Conservation (phyloP, 2,113 vertebrate species). For the Lepus europaeus region DNA sequence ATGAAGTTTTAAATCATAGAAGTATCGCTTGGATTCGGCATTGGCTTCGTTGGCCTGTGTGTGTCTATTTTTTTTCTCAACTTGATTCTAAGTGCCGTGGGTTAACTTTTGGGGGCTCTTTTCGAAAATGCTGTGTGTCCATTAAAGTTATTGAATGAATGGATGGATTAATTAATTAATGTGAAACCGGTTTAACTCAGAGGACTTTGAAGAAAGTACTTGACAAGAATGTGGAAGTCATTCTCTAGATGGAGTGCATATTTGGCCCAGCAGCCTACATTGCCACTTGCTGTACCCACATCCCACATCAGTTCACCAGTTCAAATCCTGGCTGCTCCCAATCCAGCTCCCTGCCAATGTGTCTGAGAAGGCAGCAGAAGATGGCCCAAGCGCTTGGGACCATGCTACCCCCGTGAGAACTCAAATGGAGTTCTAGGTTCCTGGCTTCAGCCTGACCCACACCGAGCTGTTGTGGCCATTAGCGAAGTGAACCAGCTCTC, state of each 20-base stretch:
- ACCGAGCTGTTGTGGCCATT: too few relatives aligned
- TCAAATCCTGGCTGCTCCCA: too few relatives aligned
- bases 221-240: slow-evolving; percentile 37
- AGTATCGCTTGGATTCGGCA: neutral
- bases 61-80: neutral
- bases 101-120: neutral
- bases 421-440: too few relatives aligned
- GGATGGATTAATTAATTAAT: neutral
- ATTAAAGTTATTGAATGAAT: neutral
- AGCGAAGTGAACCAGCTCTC: too few relatives aligned
- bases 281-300: too few relatives aligned
- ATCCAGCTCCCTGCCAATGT: too few relatives aligned
- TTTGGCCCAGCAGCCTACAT: too few relatives aligned
- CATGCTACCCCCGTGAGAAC: too few relatives aligned
- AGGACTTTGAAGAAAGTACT: slow-evolving; percentile 21
- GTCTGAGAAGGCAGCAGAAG: too few relatives aligned
- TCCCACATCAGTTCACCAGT: too few relatives aligned
- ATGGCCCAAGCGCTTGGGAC: too few relatives aligned
- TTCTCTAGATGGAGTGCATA: neutral
- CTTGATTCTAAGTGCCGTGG: slow-evolving; percentile 18
- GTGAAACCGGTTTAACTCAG: slow-evolving; percentile 5
- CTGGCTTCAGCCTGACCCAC: too few relatives aligned
- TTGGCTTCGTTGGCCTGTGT: neutral
- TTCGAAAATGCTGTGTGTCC: neutral
- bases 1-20: neutral